These are phyloP conservation scores for Lampris megalopsis DNA, from an alignment of 2,113 vertebrate genomes.

Conservation along the genomic window DNA sequence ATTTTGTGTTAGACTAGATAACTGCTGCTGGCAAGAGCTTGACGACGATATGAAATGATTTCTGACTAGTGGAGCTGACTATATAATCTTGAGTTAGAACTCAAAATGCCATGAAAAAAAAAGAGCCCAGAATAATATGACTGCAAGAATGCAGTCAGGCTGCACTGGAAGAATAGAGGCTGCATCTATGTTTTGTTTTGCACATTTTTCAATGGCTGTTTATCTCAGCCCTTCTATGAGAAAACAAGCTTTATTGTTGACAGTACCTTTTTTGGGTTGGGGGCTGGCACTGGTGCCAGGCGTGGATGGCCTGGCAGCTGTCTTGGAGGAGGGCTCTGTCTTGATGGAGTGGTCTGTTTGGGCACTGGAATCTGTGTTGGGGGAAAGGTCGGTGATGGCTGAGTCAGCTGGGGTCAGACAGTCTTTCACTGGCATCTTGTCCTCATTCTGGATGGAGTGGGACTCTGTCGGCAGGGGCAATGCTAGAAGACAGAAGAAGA, in stretches of 20 bases:
- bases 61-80: too few relatives aligned
- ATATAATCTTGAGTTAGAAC: too few relatives aligned
- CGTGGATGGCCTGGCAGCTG: conserved; percentile 54
- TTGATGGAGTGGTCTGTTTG: conserved; percentile 61
- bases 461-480: conserved; percentile 66
- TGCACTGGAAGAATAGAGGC: neutral
- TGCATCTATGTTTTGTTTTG: neutral
- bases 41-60: too few relatives aligned
- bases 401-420: conserved; percentile 76
- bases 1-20: too few relatives aligned
- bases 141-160: neutral
- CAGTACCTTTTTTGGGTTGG: conserved; percentile 80
- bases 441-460: conserved; percentile 69
- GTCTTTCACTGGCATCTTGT: conserved; percentile 62
- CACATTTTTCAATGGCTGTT: too few relatives aligned
- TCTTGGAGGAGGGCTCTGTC: conserved; percentile 67
- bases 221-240: neutral
- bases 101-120: too few relatives aligned
- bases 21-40: too few relatives aligned
- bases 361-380: conserved; percentile 73
- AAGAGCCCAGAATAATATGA: too few relatives aligned
- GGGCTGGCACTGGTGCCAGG: conserved; percentile 65
- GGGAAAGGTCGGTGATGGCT: conserved; percentile 76
- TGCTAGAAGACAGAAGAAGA: conserved; percentile 55
- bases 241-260: neutral